These are phyloP conservation scores for Panthera leo DNA, from an alignment of 2,113 vertebrate genomes.

Conservation along the genomic window DNA sequence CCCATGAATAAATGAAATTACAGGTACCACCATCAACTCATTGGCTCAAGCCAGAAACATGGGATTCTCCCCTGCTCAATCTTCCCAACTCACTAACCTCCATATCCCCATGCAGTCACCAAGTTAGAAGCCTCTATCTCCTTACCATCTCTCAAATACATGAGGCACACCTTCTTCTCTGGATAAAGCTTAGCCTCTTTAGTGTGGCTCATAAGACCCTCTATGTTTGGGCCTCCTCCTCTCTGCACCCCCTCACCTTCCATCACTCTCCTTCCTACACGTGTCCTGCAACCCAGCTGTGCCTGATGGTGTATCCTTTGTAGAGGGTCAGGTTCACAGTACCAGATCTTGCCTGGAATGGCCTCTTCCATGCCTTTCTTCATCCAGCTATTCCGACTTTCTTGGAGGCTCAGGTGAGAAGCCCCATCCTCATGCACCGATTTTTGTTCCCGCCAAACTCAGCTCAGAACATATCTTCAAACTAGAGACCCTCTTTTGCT, in stretches of 20 bases:
- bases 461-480: not conserved
- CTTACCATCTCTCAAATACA: not conserved
- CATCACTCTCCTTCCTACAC: not conserved
- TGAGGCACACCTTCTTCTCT: accelerated
- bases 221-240: not conserved
- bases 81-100: not conserved
- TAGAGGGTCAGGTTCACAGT: not conserved
- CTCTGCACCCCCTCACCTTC: too few relatives aligned
- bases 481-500: not conserved
- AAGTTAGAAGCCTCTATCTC: not conserved
- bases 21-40: not conserved
- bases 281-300: not conserved
- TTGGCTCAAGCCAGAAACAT: not conserved
- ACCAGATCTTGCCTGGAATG: not conserved
- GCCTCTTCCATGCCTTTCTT: not conserved
- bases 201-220: not conserved
- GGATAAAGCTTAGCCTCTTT: not conserved
- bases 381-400: not conserved
- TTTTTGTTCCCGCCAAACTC: not conserved
- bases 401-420: not conserved
- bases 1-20: not conserved
- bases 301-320: not conserved
- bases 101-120: not conserved
- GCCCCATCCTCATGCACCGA: not conserved
- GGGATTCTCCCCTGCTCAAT: not conserved